Evolutionary conservation across 2,797 vertebrate genomes (phyloP), one percentile per base, ranked within the genome.

Genomic region (Ambastaia sidthimunki): DNA sequence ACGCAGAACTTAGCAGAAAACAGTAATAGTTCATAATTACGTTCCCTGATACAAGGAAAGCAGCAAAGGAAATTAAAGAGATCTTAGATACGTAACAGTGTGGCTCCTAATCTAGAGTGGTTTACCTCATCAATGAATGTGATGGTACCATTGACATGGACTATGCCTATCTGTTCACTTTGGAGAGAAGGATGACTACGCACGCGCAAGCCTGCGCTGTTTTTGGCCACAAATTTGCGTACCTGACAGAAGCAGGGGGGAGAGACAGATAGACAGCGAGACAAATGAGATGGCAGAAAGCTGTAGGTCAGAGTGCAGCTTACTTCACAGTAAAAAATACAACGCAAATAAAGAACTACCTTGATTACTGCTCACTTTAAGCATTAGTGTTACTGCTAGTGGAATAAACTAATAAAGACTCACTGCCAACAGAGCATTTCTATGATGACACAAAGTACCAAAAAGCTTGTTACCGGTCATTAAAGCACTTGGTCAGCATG

Each of bases 121-220:
- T 86, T 98, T 98, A 99, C 98, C 98, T 99, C 98, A 87, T 99
- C 98, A 95, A 96, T 98, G 93, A 99, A 99, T 94, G 97, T 98
- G 96, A 99, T 97, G 91, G 96, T 98, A 93, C 97, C 98, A 95
- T 99, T 98, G 93, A 98, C 95, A 94, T 98, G 98, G 93, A 99
- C 98, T 96, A 98, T 95, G 94, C 98, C 98, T 95, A 99, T 99
- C 86, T 99, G 98, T 92, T 99, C 98, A 86, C 98, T 99, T 92
- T 99, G 98, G 92, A 99, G 96, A 89, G 98, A 99, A 83, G 98
- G 98, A 93, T 99, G 98, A 94, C 97, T 99, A 93, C 98, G 97
- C 92, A 99, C 97, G 84, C 98, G 98, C 86, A 99, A 96, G 90
- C 98, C 98, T 90, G 98, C 98, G 93, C 98, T 99, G 95, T 99